phyloP scores from a whole-genome alignment of 2,797 vertebrate genomes.

The Siniperca undulata region DNA sequence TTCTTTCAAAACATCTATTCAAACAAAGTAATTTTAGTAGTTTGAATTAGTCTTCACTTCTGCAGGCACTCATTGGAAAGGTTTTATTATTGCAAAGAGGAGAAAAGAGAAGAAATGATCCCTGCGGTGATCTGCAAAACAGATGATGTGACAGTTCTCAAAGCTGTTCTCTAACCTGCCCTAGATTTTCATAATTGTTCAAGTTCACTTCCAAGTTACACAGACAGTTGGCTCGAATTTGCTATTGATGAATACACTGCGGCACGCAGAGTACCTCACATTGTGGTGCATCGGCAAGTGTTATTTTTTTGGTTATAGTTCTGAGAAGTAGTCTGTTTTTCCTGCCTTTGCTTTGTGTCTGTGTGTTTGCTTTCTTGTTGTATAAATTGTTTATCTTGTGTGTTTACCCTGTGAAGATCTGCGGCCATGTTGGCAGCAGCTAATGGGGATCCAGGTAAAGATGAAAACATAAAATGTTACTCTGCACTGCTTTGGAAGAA shows the following conservation, averaged over 20 bases:
- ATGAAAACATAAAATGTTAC: conserved; percentile 30
- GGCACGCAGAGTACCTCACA: not conserved
- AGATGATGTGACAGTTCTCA: conserved; percentile 36
- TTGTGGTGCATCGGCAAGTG: not conserved
- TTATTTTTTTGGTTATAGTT: not conserved
- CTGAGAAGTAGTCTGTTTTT: conserved; percentile 12
- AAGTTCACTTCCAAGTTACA: conserved; percentile 20
- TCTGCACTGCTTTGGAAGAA: conserved; percentile 12
- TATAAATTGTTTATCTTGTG: conserved; percentile 18
- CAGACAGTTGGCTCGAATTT: not conserved
- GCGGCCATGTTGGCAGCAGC: conserved; percentile 32
- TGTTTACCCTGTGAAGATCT: conserved; percentile 25
- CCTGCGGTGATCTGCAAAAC: conserved; percentile 26
- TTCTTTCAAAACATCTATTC: conserved; percentile 12
- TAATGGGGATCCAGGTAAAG: conserved; percentile 56
- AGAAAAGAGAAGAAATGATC: conserved; percentile 7
- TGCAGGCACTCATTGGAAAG: not conserved
- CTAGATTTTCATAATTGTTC: conserved; percentile 39
- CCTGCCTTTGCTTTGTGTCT: not conserved
- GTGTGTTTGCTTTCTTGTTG: not conserved
- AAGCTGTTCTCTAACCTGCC: conserved; percentile 33
- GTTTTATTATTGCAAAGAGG: conserved; percentile 19
- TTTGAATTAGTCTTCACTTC: conserved; percentile 23
- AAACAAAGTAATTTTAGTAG: conserved; percentile 11
- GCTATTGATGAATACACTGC: not conserved